Percentiles rank a stretch among this genome's conserved stretches.
phyloP scores from a whole-genome alignment of 2,888 invertebrate species.

The Drosophila barbarae region DNA sequence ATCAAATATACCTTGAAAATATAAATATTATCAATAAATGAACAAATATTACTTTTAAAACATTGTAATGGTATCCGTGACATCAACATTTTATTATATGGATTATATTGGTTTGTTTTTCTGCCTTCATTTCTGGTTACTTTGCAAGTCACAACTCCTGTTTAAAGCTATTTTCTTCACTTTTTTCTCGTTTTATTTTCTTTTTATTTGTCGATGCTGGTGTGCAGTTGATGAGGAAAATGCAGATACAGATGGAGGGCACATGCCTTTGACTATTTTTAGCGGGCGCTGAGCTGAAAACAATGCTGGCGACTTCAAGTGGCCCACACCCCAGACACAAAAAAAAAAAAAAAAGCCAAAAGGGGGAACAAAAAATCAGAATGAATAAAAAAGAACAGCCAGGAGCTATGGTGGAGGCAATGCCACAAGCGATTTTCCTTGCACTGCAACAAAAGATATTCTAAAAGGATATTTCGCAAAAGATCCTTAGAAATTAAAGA shows the following conservation, averaged over 20 bases:
- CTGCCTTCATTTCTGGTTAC: not conserved
- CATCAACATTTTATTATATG: not conserved
- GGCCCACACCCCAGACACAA: conserved; percentile 41
- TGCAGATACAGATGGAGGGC: conserved; percentile 52
- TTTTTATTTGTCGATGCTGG: conserved; percentile 7
- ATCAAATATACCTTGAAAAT: too few species aligned
- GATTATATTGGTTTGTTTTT: not conserved
- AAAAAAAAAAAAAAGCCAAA: not conserved
- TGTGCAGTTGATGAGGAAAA: conserved; percentile 13
- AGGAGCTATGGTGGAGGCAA: conserved; percentile 3
- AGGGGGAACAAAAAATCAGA: not conserved
- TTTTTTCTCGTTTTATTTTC: not conserved
- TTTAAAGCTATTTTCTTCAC: conserved; percentile 1
- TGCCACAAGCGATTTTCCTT: conserved; percentile 11
- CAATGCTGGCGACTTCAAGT: conserved; percentile 65
- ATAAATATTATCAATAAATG: too few species aligned
- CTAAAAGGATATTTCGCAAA: not conserved
- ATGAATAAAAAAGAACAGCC: conserved; percentile 13
- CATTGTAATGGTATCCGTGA: too few species aligned
- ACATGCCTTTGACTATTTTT: conserved; percentile 67
- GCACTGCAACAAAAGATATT: not conserved
- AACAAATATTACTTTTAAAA: rapidly evolving
- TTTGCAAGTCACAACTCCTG: not conserved
- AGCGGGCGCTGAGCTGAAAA: conserved; percentile 67
- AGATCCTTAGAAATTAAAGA: not conserved